Evolutionary conservation across 1,140 invertebrate genomes (phyloP), one percentile per base, ranked within the genome.

Genomic region (Nasonia giraulti): DNA sequence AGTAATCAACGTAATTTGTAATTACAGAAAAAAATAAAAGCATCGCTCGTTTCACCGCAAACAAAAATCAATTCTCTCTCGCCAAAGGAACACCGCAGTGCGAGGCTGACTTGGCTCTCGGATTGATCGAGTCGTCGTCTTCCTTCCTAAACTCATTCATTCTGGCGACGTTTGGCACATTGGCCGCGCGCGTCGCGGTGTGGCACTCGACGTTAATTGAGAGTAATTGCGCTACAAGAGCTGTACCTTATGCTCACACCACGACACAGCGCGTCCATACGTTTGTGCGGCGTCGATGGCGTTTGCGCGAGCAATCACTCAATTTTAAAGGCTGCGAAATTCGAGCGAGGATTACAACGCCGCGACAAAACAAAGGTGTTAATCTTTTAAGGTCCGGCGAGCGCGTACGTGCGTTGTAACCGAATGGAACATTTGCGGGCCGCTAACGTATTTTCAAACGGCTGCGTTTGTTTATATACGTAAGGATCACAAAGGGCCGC

Each of bases 241-340:
- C 55, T 62, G 6, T 62, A 62, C 10, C 7, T 11, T 37, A 37
- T 37, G 17, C 50, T 37, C 85, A 80, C 82, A 85, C 1, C 27
- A 27, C 27, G 27, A 68, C 10, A 31, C 27, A 27, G 27, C 27
- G 80, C 78, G 86, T 85, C 37, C 82, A 37, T 37, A 20, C 83
- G 69, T 44, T 44, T 44, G 40, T 73, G 31, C 83, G 27, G 27
- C 73, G 81, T 37, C 27, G 80, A 62, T 80, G 8, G 74, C 69
- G 86, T 74, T 77, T 69, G 79, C 87, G 55, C 14, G 55, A 62
- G 89, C 89, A 90, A 90, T 90, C 89, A 87, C 88, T 89, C 89
- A 88, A 89, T 88, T 82, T 86, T 75, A 73, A 88, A 89, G 88
- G 86, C 37, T 11, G 73, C 73, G 20, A 44, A 37, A 37, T 62